Evolutionary conservation across 1,140 invertebrate genomes (phyloP).

Genomic region (Drosophila chauvacae): DNA sequence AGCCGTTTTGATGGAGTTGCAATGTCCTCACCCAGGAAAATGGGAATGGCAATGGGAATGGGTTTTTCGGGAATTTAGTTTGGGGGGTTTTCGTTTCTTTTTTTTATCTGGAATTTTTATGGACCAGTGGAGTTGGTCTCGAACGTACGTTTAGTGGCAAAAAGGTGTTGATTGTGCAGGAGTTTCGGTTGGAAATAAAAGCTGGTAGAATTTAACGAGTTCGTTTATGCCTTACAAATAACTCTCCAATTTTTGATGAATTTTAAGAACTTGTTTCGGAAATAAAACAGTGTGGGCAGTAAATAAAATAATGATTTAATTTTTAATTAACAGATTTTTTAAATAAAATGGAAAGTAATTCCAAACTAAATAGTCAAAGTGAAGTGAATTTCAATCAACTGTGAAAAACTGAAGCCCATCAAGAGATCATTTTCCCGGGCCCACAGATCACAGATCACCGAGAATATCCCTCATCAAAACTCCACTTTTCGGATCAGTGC

Average conservation of each 20-base stretch:
- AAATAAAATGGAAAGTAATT: too few relatives aligned
- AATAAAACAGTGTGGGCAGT: not conserved
- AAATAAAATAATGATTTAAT: not conserved
- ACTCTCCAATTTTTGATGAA: not conserved
- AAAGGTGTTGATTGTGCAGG: constrained; percentile 31
- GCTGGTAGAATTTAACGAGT: constrained; percentile 21
- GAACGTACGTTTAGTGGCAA: constrained; percentile 25
- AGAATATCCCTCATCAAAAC: constrained; percentile 40
- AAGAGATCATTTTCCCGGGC: not conserved
- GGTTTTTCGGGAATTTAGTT: constrained; percentile 32
- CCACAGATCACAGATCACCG: constrained; percentile 18
- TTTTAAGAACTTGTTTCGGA: not conserved
- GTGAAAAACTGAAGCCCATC: not conserved
- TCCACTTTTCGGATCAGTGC: constrained; percentile 41
- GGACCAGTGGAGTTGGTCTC: constrained; percentile 20
- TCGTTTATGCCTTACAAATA: constrained; percentile 40
- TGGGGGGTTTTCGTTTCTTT: not conserved
- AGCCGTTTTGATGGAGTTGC: constrained; percentile 66
- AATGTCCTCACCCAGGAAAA: constrained; percentile 52
- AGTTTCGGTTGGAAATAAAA: constrained; percentile 19
- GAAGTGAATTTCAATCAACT: constrained; percentile 4
- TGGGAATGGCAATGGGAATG: constrained; percentile 12
- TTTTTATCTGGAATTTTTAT: constrained; percentile 33
- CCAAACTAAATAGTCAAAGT: too few relatives aligned
- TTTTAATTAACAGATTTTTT: not conserved